phyloP scores from a whole-genome alignment of 1,140 invertebrate genomes.

The Drosophila ohnishii region DNA sequence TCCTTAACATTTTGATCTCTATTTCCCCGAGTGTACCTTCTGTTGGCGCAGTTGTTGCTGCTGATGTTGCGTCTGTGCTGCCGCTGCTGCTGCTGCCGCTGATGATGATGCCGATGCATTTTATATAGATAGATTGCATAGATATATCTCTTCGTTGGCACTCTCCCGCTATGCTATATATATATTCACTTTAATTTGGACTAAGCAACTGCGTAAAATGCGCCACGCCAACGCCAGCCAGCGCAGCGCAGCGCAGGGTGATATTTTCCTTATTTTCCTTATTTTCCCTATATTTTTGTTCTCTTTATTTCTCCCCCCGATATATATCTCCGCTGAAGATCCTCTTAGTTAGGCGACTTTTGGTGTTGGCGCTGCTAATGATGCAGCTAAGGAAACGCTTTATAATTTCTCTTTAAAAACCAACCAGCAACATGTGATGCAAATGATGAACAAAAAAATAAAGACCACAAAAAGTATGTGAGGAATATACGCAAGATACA shows the following conservation, averaged over 20 bases:
- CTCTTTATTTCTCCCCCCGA: not conserved
- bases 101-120: slow-evolving; percentile 52
- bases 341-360: slow-evolving; percentile 74
- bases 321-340: slow-evolving; percentile 19
- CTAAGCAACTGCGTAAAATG: slow-evolving; percentile 77
- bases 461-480: slow-evolving; percentile 38
- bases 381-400: slow-evolving; percentile 82
- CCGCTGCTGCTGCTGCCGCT: slow-evolving; percentile 15
- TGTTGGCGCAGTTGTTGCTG: slow-evolving; percentile 36
- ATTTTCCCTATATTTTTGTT: slow-evolving; percentile 6
- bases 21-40: slow-evolving; percentile 6
- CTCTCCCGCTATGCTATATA: slow-evolving; percentile 41
- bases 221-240: slow-evolving; percentile 68
- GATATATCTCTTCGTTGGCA: slow-evolving; percentile 60
- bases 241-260: slow-evolving; percentile 14
- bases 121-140: slow-evolving; percentile 66
- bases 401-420: slow-evolving; percentile 82
- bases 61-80: slow-evolving; percentile 18
- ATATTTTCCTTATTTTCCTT: slow-evolving; percentile 33
- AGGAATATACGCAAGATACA: slow-evolving; percentile 17
- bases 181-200: slow-evolving; percentile 68
- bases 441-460: slow-evolving; percentile 48
- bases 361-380: slow-evolving; percentile 81
- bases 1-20: rapidly evolving
- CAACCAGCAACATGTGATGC: slow-evolving; percentile 68